Evolutionary conservation across 2,888 invertebrate species (phyloP).

Genomic region (Sisyra terminalis): DNA sequence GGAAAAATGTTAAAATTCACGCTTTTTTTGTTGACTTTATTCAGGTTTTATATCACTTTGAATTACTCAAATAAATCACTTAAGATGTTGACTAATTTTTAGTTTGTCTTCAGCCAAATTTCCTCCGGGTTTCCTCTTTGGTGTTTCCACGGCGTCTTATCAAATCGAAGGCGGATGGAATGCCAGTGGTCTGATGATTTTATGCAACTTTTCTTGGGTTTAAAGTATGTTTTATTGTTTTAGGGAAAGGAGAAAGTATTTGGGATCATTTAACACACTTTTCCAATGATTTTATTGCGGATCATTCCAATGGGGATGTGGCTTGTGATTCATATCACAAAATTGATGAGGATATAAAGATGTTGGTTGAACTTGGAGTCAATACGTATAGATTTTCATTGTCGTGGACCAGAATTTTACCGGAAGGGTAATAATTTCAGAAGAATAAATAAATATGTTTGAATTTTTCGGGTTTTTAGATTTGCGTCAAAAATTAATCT

Average conservation of each 20-base stretch:
- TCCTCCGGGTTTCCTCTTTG: conserved; percentile 20
- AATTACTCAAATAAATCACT: not conserved
- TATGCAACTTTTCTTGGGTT: not conserved
- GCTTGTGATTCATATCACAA: conserved; percentile 20
- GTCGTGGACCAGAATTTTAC: conserved; percentile 48
- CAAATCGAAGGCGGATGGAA: conserved; percentile 26
- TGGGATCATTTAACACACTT: conserved; percentile 30
- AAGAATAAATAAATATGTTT: conserved; percentile 7
- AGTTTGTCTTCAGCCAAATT: conserved; percentile 11
- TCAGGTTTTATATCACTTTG: too few relatives aligned
- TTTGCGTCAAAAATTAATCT: conserved; percentile 24
- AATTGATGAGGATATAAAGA: conserved; percentile 15
- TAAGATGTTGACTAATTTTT: not conserved
- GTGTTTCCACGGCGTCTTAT: conserved; percentile 21
- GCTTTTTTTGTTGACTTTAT: too few relatives aligned
- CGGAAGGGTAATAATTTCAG: conserved; percentile 32
- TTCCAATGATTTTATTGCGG: conserved; percentile 18
- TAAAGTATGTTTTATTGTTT: not conserved
- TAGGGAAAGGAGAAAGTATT: conserved; percentile 32
- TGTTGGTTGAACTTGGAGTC: conserved; percentile 17
- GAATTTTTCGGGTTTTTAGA: not conserved
- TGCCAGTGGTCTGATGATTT: conserved; percentile 15
- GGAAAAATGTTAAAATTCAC: too few relatives aligned
- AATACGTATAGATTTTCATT: conserved; percentile 35
- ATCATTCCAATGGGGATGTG: conserved; percentile 17